Conservation (phyloP, 2,888 invertebrate genomes). For the Aromia moschata region DNA sequence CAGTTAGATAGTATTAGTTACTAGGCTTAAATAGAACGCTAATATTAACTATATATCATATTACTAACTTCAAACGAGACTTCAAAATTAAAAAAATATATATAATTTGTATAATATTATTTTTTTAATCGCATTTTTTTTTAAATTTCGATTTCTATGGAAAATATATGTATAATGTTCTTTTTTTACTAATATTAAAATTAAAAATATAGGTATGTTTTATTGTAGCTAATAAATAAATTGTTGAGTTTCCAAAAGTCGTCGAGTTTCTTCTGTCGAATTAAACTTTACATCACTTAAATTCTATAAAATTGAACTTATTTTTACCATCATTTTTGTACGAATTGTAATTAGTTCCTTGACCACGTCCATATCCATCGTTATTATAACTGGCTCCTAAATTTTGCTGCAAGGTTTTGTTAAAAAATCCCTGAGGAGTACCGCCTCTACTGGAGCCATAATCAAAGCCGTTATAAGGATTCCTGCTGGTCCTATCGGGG, state of each 20-base stretch:
- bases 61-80: too few species aligned
- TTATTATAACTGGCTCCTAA: not conserved
- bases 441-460: conserved; percentile 22
- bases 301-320: not conserved
- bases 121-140: too few species aligned
- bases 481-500: not conserved
- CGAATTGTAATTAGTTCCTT: not conserved
- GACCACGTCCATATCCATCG: not conserved
- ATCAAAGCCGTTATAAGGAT: conserved; percentile 16
- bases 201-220: not conserved
- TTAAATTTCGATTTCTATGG: not conserved
- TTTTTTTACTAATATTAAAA: too few species aligned
- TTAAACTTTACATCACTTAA: not conserved
- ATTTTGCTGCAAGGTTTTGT: not conserved
- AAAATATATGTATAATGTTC: not conserved
- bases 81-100: too few species aligned
- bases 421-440: not conserved
- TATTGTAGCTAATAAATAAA: not conserved
- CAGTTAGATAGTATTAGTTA: too few species aligned
- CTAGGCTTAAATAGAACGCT: too few species aligned
- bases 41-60: too few species aligned
- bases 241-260: not conserved
- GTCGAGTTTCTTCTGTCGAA: too few species aligned
- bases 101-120: too few species aligned
- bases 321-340: not conserved